Conservation (phyloP, 2,888 invertebrate genomes). For the Andrena chrysosceles region DNA sequence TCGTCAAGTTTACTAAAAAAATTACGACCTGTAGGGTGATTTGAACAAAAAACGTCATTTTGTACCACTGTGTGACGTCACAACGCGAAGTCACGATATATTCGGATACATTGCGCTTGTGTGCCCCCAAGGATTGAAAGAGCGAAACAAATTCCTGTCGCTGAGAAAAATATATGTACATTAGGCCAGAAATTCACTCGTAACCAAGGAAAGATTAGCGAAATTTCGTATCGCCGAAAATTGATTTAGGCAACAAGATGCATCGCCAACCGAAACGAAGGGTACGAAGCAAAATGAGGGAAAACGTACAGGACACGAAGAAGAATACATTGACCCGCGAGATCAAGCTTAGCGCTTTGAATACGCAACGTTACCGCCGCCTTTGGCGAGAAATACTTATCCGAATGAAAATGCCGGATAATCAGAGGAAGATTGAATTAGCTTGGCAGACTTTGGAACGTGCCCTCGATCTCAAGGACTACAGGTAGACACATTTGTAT, state of each 20-base stretch:
- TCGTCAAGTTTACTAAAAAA: too few species aligned
- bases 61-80: too few species aligned
- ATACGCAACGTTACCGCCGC: slow-evolving; percentile 76
- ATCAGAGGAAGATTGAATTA: slow-evolving; percentile 83
- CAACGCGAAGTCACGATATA: too few species aligned
- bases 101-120: neutral
- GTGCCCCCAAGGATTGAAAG: neutral
- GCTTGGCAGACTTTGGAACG: slow-evolving; percentile 85
- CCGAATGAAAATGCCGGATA: slow-evolving; percentile 82
- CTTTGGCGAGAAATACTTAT: slow-evolving; percentile 84
- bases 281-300: slow-evolving; percentile 61
- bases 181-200: neutral
- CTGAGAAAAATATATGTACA: neutral
- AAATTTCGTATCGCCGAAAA: neutral
- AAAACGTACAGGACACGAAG: slow-evolving; percentile 70
- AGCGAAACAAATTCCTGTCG: slow-evolving; percentile 15
- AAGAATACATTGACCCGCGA: slow-evolving; percentile 83
- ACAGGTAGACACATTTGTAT: slow-evolving; percentile 72
- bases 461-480: slow-evolving; percentile 85
- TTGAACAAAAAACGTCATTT: too few species aligned
- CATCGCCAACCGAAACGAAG: slow-evolving; percentile 4
- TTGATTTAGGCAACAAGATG: slow-evolving; percentile 10
- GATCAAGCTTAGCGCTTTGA: slow-evolving; percentile 81
- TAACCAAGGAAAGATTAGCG: neutral
- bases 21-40: too few species aligned